Evolutionary conservation across 1,140 invertebrate species (phyloP).

Genomic region (Oncopodura yosiiana): DNA sequence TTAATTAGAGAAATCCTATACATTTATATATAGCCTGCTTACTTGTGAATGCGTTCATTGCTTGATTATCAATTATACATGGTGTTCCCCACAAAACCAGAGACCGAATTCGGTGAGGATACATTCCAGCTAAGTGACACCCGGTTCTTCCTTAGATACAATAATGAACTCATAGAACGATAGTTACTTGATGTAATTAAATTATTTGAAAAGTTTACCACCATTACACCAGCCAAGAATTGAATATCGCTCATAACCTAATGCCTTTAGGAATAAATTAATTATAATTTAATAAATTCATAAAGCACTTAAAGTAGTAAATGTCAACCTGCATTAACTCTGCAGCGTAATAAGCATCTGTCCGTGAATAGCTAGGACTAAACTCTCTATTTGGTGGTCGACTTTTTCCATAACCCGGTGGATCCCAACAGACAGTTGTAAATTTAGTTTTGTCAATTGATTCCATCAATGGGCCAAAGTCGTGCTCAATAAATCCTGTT

Average conservation of each 20-base stretch:
- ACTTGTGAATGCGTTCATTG: too few relatives aligned
- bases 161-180: too few relatives aligned
- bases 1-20: too few relatives aligned
- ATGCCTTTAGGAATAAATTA: background rate
- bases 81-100: too few relatives aligned
- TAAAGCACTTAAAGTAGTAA: background rate
- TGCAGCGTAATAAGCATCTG: background rate
- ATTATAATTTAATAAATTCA: background rate
- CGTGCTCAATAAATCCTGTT: conserved; percentile 13
- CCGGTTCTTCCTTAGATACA: too few relatives aligned
- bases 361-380: background rate
- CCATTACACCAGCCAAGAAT: conserved; percentile 13
- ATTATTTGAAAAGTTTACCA: too few relatives aligned
- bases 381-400: conserved; percentile 3
- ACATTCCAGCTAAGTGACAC: too few relatives aligned
- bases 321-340: conserved; percentile 10
- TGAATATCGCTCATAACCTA: background rate
- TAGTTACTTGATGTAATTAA: too few relatives aligned
- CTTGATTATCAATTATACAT: too few relatives aligned
- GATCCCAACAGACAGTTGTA: conserved; percentile 13
- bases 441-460: conserved; percentile 1
- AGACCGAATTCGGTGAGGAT: too few relatives aligned
- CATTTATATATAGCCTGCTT: too few relatives aligned
- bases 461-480: conserved; percentile 15
- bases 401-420: conserved; percentile 23